Percentiles rank a stretch among this genome's conserved stretches.
Conservation (phyloP, 2,797 vertebrate genomes). For the Gallinago stenura region DNA sequence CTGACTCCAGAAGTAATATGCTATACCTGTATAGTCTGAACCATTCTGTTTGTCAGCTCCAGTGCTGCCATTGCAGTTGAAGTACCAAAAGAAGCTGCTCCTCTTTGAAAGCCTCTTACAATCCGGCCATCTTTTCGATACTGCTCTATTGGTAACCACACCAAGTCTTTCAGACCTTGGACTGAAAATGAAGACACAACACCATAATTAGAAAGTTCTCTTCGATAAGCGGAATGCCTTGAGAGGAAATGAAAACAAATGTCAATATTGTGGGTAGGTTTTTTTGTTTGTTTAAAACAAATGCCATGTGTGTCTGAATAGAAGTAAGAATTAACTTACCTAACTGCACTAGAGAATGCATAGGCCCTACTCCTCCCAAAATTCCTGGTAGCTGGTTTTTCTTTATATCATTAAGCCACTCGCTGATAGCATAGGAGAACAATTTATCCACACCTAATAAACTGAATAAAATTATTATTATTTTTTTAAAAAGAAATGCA, state of each 20-base stretch:
- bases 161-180: constrained; percentile 95
- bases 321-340: constrained; percentile 81
- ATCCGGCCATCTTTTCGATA: constrained; percentile 97
- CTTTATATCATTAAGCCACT: constrained; percentile 97
- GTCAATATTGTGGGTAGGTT: not conserved
- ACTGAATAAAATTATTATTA: constrained; percentile 74
- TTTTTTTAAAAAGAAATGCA: not conserved
- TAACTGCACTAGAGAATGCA: constrained; percentile 96
- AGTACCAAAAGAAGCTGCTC: constrained; percentile 96
- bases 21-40: constrained; percentile 96
- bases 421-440: constrained; percentile 93
- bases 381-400: constrained; percentile 97
- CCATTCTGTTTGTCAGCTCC: constrained; percentile 97
- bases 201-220: not conserved
- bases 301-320: not conserved
- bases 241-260: not conserved
- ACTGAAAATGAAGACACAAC: constrained; percentile 79
- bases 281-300: not conserved
- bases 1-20: not conserved
- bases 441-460: constrained; percentile 96
- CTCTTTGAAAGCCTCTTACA: constrained; percentile 94
- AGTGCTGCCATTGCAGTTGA: constrained; percentile 98
- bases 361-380: constrained; percentile 96
- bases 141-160: constrained; percentile 98
- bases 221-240: not conserved